A percentile compares a stretch with the other conserved stretches of the same genome.
These are phyloP conservation scores for Nyctereutes procyonoides DNA, from an alignment of 2,113 vertebrate genomes.

Conservation along the genomic window DNA sequence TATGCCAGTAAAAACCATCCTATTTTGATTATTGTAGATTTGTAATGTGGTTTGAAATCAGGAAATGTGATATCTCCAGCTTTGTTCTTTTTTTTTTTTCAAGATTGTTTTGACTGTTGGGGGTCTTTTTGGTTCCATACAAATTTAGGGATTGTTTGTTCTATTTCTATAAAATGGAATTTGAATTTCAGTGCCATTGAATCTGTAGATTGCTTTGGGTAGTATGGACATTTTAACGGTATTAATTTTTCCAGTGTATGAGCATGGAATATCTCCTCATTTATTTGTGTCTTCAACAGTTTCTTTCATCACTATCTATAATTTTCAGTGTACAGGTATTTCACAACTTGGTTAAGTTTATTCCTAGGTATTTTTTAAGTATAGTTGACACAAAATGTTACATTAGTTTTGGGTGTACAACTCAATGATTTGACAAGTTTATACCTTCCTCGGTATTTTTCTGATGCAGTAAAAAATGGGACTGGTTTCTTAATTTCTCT, in stretches of 20 bases:
- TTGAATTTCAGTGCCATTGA: neutral
- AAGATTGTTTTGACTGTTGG: neutral
- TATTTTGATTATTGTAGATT: neutral
- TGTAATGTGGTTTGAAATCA: neutral
- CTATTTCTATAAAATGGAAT: constrained; percentile 3
- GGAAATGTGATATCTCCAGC: neutral
- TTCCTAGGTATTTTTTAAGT: neutral
- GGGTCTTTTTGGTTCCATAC: neutral
- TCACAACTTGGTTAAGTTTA: neutral
- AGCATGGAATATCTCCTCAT: neutral
- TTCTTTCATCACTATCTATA: neutral
- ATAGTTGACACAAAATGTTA: neutral
- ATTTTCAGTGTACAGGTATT: constrained; percentile 6
- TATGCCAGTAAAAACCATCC: neutral
- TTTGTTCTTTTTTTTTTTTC: constrained; percentile 8
- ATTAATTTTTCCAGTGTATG: neutral
- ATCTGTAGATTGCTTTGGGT: neutral
- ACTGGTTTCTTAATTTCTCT: neutral
- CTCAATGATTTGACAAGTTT: neutral
- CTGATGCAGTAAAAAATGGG: neutral
- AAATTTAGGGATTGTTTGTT: neutral
- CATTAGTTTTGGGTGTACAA: neutral
- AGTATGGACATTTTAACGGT: neutral
- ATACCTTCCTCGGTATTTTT: neutral
- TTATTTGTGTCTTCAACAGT: neutral